Conservation (phyloP, 2,797 vertebrate species). For the Melanotaenia pygmaea region DNA sequence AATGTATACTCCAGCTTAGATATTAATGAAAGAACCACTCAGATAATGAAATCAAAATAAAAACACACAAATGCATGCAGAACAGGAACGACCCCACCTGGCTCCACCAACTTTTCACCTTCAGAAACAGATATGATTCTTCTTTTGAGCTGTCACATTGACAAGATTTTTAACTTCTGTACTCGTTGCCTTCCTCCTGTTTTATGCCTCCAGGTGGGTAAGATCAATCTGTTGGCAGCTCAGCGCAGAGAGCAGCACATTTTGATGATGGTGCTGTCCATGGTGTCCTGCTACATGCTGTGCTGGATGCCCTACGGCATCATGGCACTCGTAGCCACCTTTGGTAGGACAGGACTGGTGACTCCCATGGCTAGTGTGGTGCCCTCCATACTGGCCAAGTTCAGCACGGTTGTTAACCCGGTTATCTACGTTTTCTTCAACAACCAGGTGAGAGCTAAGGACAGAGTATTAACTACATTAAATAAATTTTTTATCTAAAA, state of each 20-base stretch:
- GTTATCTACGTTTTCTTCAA: conserved; percentile 86
- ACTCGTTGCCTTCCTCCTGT: neutral
- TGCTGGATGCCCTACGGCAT: conserved; percentile 87
- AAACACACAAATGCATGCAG: neutral
- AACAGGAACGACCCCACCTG: neutral
- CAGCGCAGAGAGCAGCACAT: conserved; percentile 81
- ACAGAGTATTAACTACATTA: neutral
- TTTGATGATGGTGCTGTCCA: conserved; percentile 80
- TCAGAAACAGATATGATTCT: too few species aligned
- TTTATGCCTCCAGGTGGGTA: conserved; percentile 62
- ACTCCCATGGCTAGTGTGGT: conserved; percentile 78
- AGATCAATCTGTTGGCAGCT: conserved; percentile 75
- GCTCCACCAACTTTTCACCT: neutral
- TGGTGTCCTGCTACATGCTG: conserved; percentile 87
- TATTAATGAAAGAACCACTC: neutral
- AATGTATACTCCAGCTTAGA: accelerated
- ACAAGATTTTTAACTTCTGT: neutral
- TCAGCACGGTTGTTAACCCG: conserved; percentile 85
- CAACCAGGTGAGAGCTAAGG: conserved; percentile 80
- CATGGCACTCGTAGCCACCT: conserved; percentile 80
- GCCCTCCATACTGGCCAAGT: conserved; percentile 85
- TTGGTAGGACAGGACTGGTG: conserved; percentile 75
- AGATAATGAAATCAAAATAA: neutral
- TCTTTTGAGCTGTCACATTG: neutral
- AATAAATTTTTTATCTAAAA: neutral